Evolutionary conservation across 2,888 invertebrate genomes (phyloP).

Genomic region (Cantharis lateralis): DNA sequence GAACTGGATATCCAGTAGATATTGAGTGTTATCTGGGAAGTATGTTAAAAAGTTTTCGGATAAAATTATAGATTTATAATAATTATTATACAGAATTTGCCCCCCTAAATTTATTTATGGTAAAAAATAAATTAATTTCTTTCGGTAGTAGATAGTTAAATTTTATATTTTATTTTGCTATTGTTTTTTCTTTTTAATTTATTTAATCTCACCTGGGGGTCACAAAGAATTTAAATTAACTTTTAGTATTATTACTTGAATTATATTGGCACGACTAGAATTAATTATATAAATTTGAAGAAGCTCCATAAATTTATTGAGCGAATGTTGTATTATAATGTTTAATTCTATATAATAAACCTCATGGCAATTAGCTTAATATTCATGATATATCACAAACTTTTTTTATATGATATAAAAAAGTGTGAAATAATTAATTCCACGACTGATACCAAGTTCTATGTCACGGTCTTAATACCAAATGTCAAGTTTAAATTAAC

Average conservation of each 20-base stretch:
- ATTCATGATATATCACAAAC: neutral
- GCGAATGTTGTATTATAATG: neutral
- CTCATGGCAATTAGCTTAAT: neutral
- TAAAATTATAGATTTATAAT: no score
- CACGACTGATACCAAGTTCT: conserved; percentile 4
- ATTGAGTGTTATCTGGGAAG: no score
- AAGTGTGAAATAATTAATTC: neutral
- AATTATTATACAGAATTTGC: no score
- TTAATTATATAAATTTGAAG: neutral
- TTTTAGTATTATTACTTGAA: neutral
- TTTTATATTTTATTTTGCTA: neutral
- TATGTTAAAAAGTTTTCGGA: no score
- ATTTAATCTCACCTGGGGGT: no score
- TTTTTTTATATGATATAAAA: neutral
- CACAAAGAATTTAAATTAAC: no score
- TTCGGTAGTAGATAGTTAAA: no score
- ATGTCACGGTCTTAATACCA: conserved; percentile 7
- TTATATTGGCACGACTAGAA: neutral
- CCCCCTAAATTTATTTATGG: no score
- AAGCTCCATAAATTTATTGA: neutral
- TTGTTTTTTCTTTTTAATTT: no score
- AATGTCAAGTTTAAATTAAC: neutral
- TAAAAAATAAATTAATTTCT: no score
- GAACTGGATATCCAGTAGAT: no score
- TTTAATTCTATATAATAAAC: neutral